phyloP scores from a whole-genome alignment of 2,888 invertebrate genomes.

The Salticus scenicus region DNA sequence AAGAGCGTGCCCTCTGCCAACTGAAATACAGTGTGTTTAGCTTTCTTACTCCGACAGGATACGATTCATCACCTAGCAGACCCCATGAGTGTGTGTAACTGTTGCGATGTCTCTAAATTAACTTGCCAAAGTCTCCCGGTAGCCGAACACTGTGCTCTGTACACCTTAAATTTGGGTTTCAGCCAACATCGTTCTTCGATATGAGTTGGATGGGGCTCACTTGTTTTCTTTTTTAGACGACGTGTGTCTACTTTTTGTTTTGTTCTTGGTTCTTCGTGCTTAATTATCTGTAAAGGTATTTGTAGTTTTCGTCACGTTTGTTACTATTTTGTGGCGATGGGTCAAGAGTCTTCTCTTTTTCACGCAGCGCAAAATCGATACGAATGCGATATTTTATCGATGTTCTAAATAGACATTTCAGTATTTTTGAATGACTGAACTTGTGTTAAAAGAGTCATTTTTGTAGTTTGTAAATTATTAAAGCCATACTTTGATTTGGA shows the following conservation, averaged over 20 bases:
- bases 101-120: slow-evolving; percentile 52
- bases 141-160: slow-evolving; percentile 34
- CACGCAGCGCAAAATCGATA: not conserved
- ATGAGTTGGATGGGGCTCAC: slow-evolving; percentile 27
- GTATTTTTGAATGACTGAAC: too few relatives aligned
- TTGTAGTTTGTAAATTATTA: too few relatives aligned
- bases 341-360: slow-evolving; percentile 8
- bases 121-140: slow-evolving; percentile 64
- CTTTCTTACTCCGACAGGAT: not conserved
- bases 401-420: slow-evolving; percentile 1
- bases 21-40: slow-evolving; percentile 2
- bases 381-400: not conserved
- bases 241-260: slow-evolving; percentile 2
- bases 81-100: slow-evolving; percentile 21
- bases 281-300: slow-evolving; percentile 67
- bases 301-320: slow-evolving; percentile 42
- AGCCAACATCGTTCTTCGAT: slow-evolving; percentile 36
- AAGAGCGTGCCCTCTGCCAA: not conserved
- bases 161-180: slow-evolving; percentile 58
- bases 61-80: slow-evolving; percentile 10
- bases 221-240: not conserved
- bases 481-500: too few relatives aligned
- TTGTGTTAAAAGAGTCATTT: too few relatives aligned
- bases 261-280: slow-evolving; percentile 30
- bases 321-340: slow-evolving; percentile 53